Conservation (phyloP, 1,140 invertebrate species). For the Chionoecetes opilio region DNA sequence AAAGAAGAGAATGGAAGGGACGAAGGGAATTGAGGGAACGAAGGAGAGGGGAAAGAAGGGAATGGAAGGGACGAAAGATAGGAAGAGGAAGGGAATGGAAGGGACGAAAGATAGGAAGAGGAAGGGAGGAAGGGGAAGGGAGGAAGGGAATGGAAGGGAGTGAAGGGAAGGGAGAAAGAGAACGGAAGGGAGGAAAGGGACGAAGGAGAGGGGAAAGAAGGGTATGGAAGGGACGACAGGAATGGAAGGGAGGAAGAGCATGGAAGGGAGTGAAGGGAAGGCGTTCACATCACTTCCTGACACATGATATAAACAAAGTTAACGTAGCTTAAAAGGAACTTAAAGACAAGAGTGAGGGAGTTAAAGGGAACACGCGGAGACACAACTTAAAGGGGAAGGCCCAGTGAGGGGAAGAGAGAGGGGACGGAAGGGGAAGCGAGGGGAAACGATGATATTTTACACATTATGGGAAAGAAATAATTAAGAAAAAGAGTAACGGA, state of each 20-base stretch:
- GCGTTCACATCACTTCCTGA: too few species aligned
- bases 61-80: too few species aligned
- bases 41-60: too few species aligned
- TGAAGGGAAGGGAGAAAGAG: not conserved
- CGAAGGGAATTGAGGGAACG: too few species aligned
- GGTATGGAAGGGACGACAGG: not conserved
- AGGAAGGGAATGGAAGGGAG: not conserved
- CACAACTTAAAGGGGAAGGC: not conserved
- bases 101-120: not conserved
- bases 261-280: too few species aligned
- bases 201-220: not conserved
- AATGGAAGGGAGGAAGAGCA: not conserved
- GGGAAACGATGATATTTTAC: too few species aligned
- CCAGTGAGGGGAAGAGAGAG: not conserved
- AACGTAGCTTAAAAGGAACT: slow-evolving; percentile 4
- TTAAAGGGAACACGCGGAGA: not conserved
- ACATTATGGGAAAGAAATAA: not conserved
- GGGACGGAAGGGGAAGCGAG: not conserved
- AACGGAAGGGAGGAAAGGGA: too few species aligned
- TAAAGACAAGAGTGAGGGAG: not conserved
- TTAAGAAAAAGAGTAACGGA: not conserved
- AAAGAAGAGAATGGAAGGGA: not conserved
- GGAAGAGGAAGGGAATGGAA: not conserved
- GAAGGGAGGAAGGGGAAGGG: not conserved
- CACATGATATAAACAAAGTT: not conserved